Evolutionary conservation across 2,888 invertebrate genomes (phyloP).

Genomic region (Andrena dorsata): DNA sequence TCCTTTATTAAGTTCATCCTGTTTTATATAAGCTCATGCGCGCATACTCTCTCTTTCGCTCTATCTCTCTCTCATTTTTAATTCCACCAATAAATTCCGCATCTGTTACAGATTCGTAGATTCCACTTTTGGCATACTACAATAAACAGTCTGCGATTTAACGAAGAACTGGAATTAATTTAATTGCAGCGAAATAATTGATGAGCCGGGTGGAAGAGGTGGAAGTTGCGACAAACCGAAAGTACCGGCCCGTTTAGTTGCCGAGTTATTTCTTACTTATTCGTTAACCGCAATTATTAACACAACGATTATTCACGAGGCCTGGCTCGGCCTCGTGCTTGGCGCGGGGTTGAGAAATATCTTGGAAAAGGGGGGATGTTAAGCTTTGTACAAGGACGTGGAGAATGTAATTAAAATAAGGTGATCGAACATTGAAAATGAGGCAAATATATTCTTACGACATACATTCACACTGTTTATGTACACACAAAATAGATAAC

Average conservation of each 20-base stretch:
- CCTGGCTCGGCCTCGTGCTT: neutral
- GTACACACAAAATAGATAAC: constrained; percentile 66
- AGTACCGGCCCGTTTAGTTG: neutral
- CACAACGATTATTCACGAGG: neutral
- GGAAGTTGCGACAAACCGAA: constrained; percentile 32
- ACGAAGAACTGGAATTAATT: constrained; percentile 41
- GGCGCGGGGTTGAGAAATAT: neutral
- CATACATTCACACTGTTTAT: constrained; percentile 71
- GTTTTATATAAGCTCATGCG: constrained; percentile 60
- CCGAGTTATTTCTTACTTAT: constrained; percentile 11
- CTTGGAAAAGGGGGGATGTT: neutral
- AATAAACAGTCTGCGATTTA: constrained; percentile 69
- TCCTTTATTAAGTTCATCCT: constrained; percentile 60
- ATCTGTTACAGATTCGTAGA: constrained; percentile 68
- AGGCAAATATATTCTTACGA: constrained; percentile 70
- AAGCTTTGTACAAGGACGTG: constrained; percentile 25
- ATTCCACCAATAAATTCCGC: constrained; percentile 62
- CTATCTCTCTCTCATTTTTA: constrained; percentile 21
- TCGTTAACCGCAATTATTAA: neutral
- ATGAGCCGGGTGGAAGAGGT: constrained; percentile 72
- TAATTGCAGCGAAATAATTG: constrained; percentile 59
- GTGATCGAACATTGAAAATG: constrained; percentile 62
- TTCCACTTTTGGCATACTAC: constrained; percentile 74
- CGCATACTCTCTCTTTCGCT: constrained; percentile 10
- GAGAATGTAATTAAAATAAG: constrained; percentile 55